phyloP scores from a whole-genome alignment of 1,140 invertebrate species.

The Scaptomyza pallida region DNA sequence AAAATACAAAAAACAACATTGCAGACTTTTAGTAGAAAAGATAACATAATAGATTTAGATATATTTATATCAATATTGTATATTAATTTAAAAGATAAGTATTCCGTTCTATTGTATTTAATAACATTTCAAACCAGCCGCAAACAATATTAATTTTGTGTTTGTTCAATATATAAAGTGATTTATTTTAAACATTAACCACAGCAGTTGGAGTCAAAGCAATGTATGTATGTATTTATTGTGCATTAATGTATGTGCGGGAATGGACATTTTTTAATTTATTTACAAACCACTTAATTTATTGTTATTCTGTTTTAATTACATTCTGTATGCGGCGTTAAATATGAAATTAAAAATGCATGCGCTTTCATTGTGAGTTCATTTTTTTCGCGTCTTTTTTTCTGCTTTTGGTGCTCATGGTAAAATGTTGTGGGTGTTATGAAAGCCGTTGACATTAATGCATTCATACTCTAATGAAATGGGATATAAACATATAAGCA shows the following conservation, averaged over 20 bases:
- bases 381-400: conserved; percentile 42
- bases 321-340: conserved; percentile 69
- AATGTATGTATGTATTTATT: conserved; percentile 43
- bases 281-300: conserved; percentile 84
- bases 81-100: background rate
- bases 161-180: conserved; percentile 1
- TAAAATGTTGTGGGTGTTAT: conserved; percentile 15
- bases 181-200: conserved; percentile 34
- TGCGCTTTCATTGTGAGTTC: conserved; percentile 28
- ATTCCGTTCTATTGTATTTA: background rate
- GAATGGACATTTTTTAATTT: conserved; percentile 73
- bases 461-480: conserved; percentile 41
- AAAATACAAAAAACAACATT: no score
- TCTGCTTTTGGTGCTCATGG: background rate
- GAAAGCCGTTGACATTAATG: conserved; percentile 60
- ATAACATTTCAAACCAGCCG: background rate
- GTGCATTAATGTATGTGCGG: no score
- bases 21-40: background rate
- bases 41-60: no score
- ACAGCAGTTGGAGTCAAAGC: conserved; percentile 25
- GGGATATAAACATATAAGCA: conserved; percentile 58
- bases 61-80: background rate
- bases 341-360: conserved; percentile 75
- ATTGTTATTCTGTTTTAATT: conserved; percentile 83
- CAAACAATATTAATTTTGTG: conserved; percentile 25